Conservation (phyloP, 2,797 vertebrate genomes). For the Ctenosaura bakeri region DNA sequence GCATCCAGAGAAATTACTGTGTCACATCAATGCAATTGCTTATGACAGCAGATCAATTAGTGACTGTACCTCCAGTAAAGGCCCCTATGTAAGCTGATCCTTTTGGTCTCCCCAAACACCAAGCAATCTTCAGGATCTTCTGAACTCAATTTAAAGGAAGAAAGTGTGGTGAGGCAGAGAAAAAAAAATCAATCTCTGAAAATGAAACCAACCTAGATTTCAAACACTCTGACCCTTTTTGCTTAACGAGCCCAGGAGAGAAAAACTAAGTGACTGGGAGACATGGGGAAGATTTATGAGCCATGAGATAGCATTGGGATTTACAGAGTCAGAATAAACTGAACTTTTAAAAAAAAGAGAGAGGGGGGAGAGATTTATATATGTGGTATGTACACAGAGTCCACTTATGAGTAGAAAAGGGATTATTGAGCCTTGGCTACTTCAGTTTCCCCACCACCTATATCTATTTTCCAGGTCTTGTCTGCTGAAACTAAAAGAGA, state of each 20-base stretch:
- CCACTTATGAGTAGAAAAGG: constrained; percentile 18
- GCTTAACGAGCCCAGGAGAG: constrained; percentile 62
- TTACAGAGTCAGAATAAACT: constrained; percentile 66
- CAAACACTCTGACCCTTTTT: constrained; percentile 66
- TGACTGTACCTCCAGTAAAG: not conserved
- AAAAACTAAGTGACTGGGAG: constrained; percentile 58
- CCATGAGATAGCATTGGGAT: constrained; percentile 57
- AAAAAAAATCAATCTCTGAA: constrained; percentile 51
- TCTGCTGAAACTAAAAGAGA: not conserved
- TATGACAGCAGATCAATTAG: constrained; percentile 24
- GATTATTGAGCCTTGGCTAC: not conserved
- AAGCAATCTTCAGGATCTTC: constrained; percentile 15
- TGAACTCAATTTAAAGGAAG: constrained; percentile 40
- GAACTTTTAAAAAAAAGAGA: constrained; percentile 53
- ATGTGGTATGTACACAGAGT: constrained; percentile 28
- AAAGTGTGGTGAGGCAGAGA: constrained; percentile 32
- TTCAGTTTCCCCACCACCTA: not conserved
- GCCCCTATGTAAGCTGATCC: not conserved
- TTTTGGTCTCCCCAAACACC: constrained; percentile 18
- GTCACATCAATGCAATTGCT: not conserved
- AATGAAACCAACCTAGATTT: constrained; percentile 58
- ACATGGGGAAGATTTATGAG: constrained; percentile 68
- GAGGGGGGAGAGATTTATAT: constrained; percentile 58
- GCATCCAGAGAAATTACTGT: not conserved
- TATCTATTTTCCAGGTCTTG: not conserved